These are phyloP conservation scores for Suncus etruscus DNA, from an alignment of 2,113 vertebrate species.

Conservation along the genomic window DNA sequence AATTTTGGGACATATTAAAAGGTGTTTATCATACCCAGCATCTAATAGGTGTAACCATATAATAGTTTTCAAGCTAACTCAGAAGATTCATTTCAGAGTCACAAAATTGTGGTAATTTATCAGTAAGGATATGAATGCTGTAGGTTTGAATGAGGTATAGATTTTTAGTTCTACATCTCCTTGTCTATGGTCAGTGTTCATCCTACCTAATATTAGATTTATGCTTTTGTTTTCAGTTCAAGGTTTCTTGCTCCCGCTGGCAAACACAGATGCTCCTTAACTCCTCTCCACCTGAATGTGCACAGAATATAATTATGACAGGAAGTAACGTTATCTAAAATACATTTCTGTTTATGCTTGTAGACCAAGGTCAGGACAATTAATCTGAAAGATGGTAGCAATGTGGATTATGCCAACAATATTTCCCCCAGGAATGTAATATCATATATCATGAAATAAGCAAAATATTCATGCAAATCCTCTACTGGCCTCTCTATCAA, in stretches of 20 bases:
- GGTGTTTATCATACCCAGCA: constrained; percentile 55
- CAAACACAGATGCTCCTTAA: constrained; percentile 80
- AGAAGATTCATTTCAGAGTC: constrained; percentile 59
- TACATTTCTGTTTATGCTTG: constrained; percentile 82
- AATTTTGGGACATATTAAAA: constrained; percentile 69
- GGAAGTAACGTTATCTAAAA: constrained; percentile 82
- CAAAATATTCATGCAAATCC: constrained; percentile 71
- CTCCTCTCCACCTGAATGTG: constrained; percentile 78
- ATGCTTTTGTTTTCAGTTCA: constrained; percentile 80
- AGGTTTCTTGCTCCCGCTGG: constrained; percentile 80
- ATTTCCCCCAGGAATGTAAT: constrained; percentile 58
- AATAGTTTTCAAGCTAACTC: constrained; percentile 63
- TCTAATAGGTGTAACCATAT: constrained; percentile 67
- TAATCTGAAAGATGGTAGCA: constrained; percentile 83
- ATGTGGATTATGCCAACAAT: constrained; percentile 56
- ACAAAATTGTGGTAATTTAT: constrained; percentile 56
- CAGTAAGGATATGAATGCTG: constrained; percentile 53
- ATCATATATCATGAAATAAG: constrained; percentile 67
- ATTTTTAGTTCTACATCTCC: constrained; percentile 55
- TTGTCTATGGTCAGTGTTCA: constrained; percentile 49
- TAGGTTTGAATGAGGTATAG: constrained; percentile 38
- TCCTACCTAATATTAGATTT: constrained; percentile 69
- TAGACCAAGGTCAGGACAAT: constrained; percentile 84
- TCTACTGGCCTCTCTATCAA: constrained; percentile 76
- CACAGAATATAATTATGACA: constrained; percentile 75